These are phyloP conservation scores for Mamestra configurata DNA, from an alignment of 1,140 invertebrate genomes.

Conservation along the genomic window DNA sequence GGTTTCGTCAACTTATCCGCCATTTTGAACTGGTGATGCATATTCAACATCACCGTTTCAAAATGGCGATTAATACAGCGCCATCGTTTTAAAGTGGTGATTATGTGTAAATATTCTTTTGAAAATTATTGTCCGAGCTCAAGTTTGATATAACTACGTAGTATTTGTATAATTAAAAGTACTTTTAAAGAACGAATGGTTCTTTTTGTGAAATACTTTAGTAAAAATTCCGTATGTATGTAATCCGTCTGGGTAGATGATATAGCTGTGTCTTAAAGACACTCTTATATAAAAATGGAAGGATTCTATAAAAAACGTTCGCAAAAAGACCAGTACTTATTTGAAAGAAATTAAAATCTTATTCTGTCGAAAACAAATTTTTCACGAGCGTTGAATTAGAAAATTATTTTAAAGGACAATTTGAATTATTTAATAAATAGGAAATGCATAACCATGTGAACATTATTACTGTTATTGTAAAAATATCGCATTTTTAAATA, in stretches of 20 bases:
- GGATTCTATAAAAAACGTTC: neutral
- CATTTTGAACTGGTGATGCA: slow-evolving; percentile 8
- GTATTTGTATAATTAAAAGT: neutral
- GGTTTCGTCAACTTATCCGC: neutral
- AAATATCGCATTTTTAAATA: neutral
- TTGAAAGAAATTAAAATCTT: no score
- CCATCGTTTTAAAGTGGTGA: neutral
- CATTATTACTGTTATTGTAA: neutral
- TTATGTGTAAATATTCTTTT: slow-evolving; percentile 13
- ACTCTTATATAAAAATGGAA: slow-evolving; percentile 1
- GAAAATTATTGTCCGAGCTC: slow-evolving; percentile 25
- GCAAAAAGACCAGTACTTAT: no score
- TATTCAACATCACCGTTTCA: neutral
- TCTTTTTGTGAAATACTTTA: neutral
- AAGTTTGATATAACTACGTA: slow-evolving; percentile 36
- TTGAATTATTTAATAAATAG: neutral
- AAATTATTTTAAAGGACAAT: neutral
- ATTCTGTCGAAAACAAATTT: no score
- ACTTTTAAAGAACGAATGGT: slow-evolving; percentile 13
- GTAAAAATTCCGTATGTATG: neutral
- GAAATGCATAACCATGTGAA: neutral
- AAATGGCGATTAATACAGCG: neutral
- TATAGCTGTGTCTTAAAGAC: slow-evolving; percentile 15
- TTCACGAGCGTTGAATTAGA: no score
- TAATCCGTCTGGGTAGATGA: slow-evolving; percentile 23